A percentile compares a stretch with the other conserved stretches of the same genome.
Conservation (phyloP, 1,140 invertebrate species). For the Calephelis virginiensis region DNA sequence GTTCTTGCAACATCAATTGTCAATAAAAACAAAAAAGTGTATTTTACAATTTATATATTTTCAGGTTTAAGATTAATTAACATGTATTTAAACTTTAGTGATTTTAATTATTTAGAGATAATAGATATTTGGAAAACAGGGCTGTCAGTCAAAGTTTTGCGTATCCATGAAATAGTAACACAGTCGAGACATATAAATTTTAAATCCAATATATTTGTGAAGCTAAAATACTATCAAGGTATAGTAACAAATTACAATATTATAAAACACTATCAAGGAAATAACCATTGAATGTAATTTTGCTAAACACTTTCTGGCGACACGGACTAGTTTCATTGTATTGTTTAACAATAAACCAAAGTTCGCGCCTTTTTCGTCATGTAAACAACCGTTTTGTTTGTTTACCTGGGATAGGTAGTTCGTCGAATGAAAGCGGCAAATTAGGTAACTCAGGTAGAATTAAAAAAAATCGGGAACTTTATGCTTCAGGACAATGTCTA, state of each 20-base stretch:
- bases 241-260: not conserved
- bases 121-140: too few relatives aligned
- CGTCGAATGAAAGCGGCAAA: slow-evolving; percentile 8
- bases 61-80: too few relatives aligned
- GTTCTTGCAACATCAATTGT: too few relatives aligned
- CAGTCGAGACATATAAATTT: too few relatives aligned
- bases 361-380: slow-evolving; percentile 62
- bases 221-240: not conserved
- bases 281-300: not conserved
- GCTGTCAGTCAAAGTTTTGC: too few relatives aligned
- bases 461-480: slow-evolving; percentile 35
- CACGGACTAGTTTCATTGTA: slow-evolving; percentile 7
- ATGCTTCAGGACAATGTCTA: slow-evolving; percentile 46
- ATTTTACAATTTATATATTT: too few relatives aligned
- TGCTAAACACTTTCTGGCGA: not conserved
- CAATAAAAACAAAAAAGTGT: too few relatives aligned
- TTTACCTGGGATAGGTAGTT: slow-evolving; percentile 28
- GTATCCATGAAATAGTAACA: too few relatives aligned
- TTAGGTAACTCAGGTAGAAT: slow-evolving; percentile 47
- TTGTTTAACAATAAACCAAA: slow-evolving; percentile 22
- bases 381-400: slow-evolving; percentile 61
- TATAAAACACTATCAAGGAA: not conserved
- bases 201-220: not conserved
- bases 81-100: too few relatives aligned
- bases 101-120: too few relatives aligned